These are phyloP conservation scores for Callaeas wilsoni DNA, from an alignment of 2,113 vertebrate species.

Conservation along the genomic window DNA sequence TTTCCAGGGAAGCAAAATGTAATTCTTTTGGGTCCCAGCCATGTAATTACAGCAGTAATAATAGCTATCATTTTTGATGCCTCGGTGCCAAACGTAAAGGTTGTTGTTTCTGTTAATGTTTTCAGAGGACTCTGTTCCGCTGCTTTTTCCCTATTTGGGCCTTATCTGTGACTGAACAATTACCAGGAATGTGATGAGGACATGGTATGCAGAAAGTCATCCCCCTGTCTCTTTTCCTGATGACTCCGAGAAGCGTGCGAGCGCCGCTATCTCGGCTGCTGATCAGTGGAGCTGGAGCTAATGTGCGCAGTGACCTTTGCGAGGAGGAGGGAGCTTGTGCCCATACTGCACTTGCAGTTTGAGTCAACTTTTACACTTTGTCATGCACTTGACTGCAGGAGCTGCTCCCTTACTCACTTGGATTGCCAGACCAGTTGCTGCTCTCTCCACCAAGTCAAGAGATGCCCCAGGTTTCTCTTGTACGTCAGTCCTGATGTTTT, in stretches of 20 bases:
- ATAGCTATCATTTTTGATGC: slow-evolving; percentile 12
- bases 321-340: background rate
- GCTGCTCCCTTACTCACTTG: background rate
- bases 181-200: background rate
- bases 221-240: background rate
- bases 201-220: background rate
- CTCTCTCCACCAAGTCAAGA: background rate
- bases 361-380: background rate
- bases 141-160: background rate
- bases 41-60: background rate
- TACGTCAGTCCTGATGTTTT: background rate
- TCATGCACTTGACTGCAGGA: background rate
- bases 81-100: background rate
- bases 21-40: background rate
- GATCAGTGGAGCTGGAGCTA: background rate
- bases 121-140: background rate
- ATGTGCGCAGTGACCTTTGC: background rate
- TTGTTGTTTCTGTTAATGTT: background rate
- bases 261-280: background rate
- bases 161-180: slow-evolving; percentile 1
- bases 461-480: background rate
- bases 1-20: background rate
- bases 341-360: background rate
- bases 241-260: background rate
- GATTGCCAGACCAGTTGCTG: background rate